phyloP scores from a whole-genome alignment of 1,140 invertebrate species.

The Holotrichia oblita region DNA sequence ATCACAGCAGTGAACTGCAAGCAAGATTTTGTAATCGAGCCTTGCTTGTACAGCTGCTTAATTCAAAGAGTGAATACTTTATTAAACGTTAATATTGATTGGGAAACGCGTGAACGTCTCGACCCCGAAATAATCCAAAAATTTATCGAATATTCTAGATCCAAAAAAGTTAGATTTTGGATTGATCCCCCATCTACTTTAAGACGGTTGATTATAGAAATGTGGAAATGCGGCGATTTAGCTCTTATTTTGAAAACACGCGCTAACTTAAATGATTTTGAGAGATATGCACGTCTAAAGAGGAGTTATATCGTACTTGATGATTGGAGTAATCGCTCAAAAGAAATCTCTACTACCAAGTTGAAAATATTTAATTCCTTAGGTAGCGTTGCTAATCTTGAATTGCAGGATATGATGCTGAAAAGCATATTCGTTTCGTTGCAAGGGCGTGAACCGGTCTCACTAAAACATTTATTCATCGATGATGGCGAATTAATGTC shows the following conservation, averaged over 20 bases:
- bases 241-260: neutral
- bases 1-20: neutral
- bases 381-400: neutral
- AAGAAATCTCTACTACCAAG: neutral
- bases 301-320: neutral
- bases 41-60: neutral
- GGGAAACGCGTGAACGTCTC: neutral
- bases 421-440: neutral
- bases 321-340: neutral
- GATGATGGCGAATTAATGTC: neutral
- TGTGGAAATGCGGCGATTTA: neutral
- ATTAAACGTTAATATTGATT: neutral
- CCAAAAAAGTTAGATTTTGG: neutral
- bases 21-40: neutral
- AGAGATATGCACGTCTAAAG: neutral
- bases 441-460: neutral
- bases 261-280: neutral
- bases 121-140: neutral
- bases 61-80: neutral
- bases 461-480: neutral
- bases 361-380: neutral
- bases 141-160: neutral
- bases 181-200: neutral
- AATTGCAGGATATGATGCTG: neutral
- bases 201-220: neutral